Evolutionary conservation across 2,888 invertebrate genomes (phyloP), one percentile per base, ranked within the genome.

Genomic region (Aphodius granarius): DNA sequence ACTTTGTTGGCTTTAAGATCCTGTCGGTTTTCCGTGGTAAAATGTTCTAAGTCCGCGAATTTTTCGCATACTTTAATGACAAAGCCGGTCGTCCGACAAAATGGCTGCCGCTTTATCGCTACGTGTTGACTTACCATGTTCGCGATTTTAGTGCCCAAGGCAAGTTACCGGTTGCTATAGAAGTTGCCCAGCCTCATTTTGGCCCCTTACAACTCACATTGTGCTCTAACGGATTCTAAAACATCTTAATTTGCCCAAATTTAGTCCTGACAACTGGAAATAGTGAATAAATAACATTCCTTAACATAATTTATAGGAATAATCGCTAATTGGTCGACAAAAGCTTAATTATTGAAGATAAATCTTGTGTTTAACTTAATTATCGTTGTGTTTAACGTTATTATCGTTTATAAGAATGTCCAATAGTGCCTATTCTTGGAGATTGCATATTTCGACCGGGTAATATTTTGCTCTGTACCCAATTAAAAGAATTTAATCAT

Each of bases 51-150:
- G 16, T 72, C 15, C 2, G 20, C n/a, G 15, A 62, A 72, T 19
- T 63, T 43, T 72, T 72, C 63, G 63, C 63, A 23, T 72, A 23
- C 66, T 72, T 77, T 72, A 63, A 68, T 72, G 79, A 80, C 78
- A 79, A 78, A 80, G 79, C 80, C 85, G 84, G 85, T 81, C 80
- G 80, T 76, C 80, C 81, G 80, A 82, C 86, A 86, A 86, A 82
- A 86, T 86, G 86, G 86, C 86, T 78, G 85, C 83, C 83, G 77
- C 65, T 74, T 78, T 80, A 17, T 65, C 82, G 83, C 83, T 84
- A 85, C 85, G 85, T 85, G 85, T 85, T 82, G 82, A 81, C 73
- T 72, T 72, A 73, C 71, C 76, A 75, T 71, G 72, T 77, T 77
- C 77, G 78, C 78, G 77, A 79, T 78, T 79, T 80, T 74, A 74